These are phyloP conservation scores for Pemphigus obesinymphae DNA, from an alignment of 1,140 invertebrate genomes.

Conservation along the genomic window DNA sequence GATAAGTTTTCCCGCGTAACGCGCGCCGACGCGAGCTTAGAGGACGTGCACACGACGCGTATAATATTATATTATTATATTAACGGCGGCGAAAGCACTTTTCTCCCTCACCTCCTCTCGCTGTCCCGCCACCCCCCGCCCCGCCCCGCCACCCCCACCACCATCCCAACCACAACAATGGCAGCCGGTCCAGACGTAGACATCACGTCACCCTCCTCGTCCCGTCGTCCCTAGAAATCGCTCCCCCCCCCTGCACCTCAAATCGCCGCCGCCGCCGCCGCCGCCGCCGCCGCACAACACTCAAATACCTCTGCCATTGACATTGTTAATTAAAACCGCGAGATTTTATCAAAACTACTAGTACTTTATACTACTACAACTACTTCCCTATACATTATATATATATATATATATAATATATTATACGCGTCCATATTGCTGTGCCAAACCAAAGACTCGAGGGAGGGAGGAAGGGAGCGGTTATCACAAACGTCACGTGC, in stretches of 20 bases:
- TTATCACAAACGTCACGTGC: slow-evolving; percentile 30
- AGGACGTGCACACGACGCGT: neutral
- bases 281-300: neutral
- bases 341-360: slow-evolving; percentile 18
- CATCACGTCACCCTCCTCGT: neutral
- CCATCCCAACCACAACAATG: neutral
- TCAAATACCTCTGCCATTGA: slow-evolving; percentile 28
- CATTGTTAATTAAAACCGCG: slow-evolving; percentile 36
- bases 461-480: neutral
- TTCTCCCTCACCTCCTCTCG: neutral
- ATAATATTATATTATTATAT: neutral
- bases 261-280: neutral
- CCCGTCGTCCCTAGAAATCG: neutral
- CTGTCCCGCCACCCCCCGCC: neutral
- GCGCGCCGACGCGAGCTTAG: neutral
- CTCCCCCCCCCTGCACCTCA: too few species aligned
- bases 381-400: neutral
- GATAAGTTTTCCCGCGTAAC: slow-evolving; percentile 5
- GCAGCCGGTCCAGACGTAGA: slow-evolving; percentile 28
- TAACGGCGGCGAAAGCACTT: neutral
- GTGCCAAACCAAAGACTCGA: too few species aligned
- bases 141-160: neutral
- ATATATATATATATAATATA: neutral
- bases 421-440: neutral
- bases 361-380: neutral